Conservation (phyloP, 2,113 vertebrate species). For the Lethenteron reissneri region DNA sequence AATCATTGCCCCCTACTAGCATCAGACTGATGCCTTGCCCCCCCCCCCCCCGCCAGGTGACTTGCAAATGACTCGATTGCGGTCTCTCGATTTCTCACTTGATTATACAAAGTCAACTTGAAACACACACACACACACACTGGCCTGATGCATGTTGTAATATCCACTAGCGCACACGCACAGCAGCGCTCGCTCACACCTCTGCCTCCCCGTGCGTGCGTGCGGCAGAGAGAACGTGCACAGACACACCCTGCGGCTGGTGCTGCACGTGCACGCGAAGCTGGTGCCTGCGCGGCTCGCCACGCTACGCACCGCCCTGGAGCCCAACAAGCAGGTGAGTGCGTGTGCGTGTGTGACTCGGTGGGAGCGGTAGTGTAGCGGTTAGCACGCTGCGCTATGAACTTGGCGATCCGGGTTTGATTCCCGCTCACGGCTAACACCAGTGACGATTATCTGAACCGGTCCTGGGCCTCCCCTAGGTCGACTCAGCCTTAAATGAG, state of each 20-base stretch:
- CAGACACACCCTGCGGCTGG: constrained; percentile 50
- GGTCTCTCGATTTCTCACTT: background rate
- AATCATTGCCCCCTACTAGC: no score
- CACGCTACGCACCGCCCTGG: constrained; percentile 54
- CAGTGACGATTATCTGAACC: no score
- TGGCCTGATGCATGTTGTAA: background rate
- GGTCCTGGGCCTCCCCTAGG: no score
- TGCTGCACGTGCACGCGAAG: constrained; percentile 71
- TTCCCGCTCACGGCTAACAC: no score
- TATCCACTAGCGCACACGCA: background rate
- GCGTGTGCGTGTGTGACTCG: background rate
- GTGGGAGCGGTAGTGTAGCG: no score
- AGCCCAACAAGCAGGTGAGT: constrained; percentile 68
- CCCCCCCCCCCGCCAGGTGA: background rate
- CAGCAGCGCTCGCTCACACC: background rate
- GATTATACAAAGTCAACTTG: background rate
- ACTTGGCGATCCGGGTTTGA: no score
- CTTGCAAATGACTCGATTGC: background rate
- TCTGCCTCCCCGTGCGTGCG: constrained; percentile 6
- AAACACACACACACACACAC: background rate
- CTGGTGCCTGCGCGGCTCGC: constrained; percentile 46
- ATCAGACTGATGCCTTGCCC: no score
- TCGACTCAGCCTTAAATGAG: no score
- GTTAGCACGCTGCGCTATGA: no score
- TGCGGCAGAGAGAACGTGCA: constrained; percentile 85